phyloP scores from a whole-genome alignment of 2,888 invertebrate species.

The Zele albiditarsus region DNA sequence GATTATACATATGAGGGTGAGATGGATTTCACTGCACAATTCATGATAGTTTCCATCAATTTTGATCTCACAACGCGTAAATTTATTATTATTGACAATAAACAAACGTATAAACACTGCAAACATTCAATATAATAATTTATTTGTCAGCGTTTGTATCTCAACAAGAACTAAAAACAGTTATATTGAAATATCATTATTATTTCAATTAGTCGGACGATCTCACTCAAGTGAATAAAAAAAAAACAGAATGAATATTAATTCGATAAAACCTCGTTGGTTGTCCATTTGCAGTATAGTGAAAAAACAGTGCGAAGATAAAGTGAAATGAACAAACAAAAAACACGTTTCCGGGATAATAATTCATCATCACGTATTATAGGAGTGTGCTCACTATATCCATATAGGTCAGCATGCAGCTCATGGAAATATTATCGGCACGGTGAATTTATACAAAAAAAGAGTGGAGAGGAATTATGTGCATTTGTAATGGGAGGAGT shows the following conservation, averaged over 20 bases:
- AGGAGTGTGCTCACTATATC: neutral
- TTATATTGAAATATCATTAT: too few relatives aligned
- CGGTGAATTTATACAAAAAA: constrained; percentile 19
- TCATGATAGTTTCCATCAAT: too few relatives aligned
- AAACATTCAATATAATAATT: too few relatives aligned
- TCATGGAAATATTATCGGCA: constrained; percentile 24
- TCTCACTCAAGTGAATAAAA: too few relatives aligned
- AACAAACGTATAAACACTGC: too few relatives aligned
- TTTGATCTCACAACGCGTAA: too few relatives aligned
- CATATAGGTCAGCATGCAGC: constrained; percentile 2
- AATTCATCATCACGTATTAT: neutral
- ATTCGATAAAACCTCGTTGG: constrained; percentile 2
- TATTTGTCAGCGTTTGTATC: too few relatives aligned
- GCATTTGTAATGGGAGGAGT: constrained; percentile 1
- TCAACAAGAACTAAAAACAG: too few relatives aligned
- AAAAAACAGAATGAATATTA: neutral
- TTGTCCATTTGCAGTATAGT: neutral
- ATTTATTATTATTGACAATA: too few relatives aligned
- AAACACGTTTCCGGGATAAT: constrained; percentile 2
- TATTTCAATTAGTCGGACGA: too few relatives aligned
- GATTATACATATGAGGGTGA: neutral
- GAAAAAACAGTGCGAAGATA: neutral
- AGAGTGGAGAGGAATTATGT: constrained; percentile 29
- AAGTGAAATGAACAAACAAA: neutral
- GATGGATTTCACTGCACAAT: too few relatives aligned